These are phyloP conservation scores for Promerops cafer DNA, from an alignment of 2,113 vertebrate genomes.

Conservation along the genomic window DNA sequence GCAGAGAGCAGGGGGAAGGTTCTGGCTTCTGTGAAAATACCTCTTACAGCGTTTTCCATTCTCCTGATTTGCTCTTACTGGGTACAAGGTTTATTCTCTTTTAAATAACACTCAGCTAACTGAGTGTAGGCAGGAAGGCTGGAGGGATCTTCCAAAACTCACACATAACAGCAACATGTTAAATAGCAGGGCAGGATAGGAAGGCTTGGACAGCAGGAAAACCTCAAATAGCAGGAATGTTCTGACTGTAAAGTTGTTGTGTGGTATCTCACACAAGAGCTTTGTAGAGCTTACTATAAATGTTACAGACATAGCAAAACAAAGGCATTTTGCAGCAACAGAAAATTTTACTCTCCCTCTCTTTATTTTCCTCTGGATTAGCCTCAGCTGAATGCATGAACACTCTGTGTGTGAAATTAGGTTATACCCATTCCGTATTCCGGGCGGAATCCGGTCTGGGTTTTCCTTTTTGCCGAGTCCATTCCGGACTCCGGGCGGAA, in stretches of 20 bases:
- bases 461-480: no score
- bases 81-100: background rate
- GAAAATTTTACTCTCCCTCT: background rate
- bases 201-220: background rate
- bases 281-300: background rate
- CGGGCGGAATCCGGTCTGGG: fast-evolving
- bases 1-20: background rate
- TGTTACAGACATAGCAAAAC: background rate
- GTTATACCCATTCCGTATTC: fast-evolving
- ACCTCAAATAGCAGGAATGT: background rate
- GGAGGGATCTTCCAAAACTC: background rate
- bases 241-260: background rate
- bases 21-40: background rate
- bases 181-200: background rate
- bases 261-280: background rate
- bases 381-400: background rate
- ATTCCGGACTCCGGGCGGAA: fast-evolving
- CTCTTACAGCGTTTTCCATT: background rate
- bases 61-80: background rate
- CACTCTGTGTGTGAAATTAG: fast-evolving
- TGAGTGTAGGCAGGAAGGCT: background rate
- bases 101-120: background rate
- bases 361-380: background rate
- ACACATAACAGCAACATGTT: background rate
- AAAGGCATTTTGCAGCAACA: background rate